Conservation (phyloP, 2,888 invertebrate genomes). For the Strigamia crassipes region DNA sequence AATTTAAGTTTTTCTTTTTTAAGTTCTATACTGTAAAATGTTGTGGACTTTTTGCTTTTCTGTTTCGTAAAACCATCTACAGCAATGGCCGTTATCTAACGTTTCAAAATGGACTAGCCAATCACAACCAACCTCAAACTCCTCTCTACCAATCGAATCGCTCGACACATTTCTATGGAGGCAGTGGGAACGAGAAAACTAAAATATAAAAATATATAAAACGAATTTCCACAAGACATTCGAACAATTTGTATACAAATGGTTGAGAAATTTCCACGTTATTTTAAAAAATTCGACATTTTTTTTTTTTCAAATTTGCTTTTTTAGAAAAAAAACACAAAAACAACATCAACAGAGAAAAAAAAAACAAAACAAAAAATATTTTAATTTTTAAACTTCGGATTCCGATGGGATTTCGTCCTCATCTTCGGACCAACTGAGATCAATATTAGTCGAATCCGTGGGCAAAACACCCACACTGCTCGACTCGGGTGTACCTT, state of each 20-base stretch:
- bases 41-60: neutral
- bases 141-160: neutral
- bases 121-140: neutral
- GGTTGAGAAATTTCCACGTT: neutral
- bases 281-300: neutral
- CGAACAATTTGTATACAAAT: neutral
- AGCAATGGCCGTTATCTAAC: neutral
- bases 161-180: neutral
- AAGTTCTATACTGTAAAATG: neutral
- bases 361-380: neutral
- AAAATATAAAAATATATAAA: neutral
- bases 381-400: conserved; percentile 45
- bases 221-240: neutral
- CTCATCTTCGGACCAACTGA: conserved; percentile 50
- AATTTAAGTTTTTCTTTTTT: neutral
- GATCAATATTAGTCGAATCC: conserved; percentile 48
- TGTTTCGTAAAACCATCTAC: neutral
- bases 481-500: conserved; percentile 47
- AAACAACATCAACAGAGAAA: neutral
- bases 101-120: neutral
- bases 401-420: conserved; percentile 50
- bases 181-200: neutral
- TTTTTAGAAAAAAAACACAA: neutral
- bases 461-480: conserved; percentile 46
- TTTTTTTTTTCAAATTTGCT: neutral